These are phyloP conservation scores for Sorex araneus DNA, from an alignment of 2,113 vertebrate genomes.

Conservation along the genomic window DNA sequence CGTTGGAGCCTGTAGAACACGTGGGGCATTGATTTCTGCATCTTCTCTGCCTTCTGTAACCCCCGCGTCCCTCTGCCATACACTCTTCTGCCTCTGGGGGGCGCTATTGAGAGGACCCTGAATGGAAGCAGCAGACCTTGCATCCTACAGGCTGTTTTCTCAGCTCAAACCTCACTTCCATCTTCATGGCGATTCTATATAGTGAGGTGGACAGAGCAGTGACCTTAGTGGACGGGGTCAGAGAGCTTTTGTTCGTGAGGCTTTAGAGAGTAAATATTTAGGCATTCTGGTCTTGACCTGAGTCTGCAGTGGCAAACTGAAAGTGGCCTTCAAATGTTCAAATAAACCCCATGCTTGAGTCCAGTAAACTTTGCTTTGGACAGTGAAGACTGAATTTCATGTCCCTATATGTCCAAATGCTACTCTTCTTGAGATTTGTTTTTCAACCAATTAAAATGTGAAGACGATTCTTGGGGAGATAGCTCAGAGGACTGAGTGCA, in stretches of 20 bases:
- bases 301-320: not conserved
- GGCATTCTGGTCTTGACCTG: not conserved
- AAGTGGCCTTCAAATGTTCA: not conserved
- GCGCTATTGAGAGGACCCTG: not conserved
- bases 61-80: not conserved
- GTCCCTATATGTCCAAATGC: slow-evolving; percentile 34
- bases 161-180: not conserved
- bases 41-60: not conserved
- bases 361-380: not conserved
- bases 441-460: not conserved
- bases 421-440: slow-evolving; percentile 1
- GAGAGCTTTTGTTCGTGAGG: not conserved
- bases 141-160: not conserved
- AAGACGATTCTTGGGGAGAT: not conserved
- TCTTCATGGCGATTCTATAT: not conserved
- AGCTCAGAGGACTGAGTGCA: too few relatives aligned
- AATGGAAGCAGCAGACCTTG: not conserved
- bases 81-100: not conserved
- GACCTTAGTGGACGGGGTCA: not conserved
- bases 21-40: not conserved
- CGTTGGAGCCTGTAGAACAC: not conserved
- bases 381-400: slow-evolving; percentile 35
- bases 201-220: not conserved
- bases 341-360: not conserved
- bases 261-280: not conserved